These are phyloP conservation scores for Phocoena sinus DNA, from an alignment of 2,113 vertebrate genomes.

Conservation along the genomic window DNA sequence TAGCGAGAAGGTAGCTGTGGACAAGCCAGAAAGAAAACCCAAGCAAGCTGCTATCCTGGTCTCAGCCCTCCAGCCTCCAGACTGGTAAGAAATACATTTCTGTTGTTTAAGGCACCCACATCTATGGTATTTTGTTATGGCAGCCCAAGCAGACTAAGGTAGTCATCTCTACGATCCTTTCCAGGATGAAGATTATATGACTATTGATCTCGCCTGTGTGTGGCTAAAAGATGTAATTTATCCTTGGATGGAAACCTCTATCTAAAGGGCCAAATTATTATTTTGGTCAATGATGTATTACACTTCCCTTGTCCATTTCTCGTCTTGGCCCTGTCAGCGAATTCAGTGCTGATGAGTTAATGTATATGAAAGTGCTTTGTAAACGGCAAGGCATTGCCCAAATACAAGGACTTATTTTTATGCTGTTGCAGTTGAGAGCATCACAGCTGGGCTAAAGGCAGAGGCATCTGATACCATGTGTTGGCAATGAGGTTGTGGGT, in stretches of 20 bases:
- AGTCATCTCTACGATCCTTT: not conserved
- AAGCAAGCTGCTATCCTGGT: rapidly evolving
- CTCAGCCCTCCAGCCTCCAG: not conserved
- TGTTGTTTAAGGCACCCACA: not conserved
- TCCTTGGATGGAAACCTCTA: constrained; percentile 36
- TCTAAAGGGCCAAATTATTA: constrained; percentile 31
- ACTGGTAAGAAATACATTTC: not conserved
- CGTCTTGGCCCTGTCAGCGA: constrained; percentile 56
- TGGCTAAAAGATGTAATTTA: constrained; percentile 44
- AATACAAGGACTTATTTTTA: not conserved
- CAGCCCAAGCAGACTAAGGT: not conserved
- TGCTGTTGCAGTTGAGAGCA: not conserved
- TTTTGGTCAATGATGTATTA: constrained; percentile 59
- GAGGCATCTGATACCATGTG: not conserved
- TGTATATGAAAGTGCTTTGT: constrained; percentile 57
- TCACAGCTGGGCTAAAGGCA: not conserved
- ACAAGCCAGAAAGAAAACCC: not conserved
- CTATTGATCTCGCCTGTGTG: constrained; percentile 45
- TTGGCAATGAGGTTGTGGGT: rapidly evolving
- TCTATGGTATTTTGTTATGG: not conserved
- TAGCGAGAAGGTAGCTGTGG: too few species aligned
- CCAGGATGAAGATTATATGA: constrained; percentile 13
- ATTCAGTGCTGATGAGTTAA: constrained; percentile 63
- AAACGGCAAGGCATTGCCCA: not conserved
- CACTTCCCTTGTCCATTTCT: constrained; percentile 46